Evolutionary conservation across 2,888 invertebrate species (phyloP), one percentile per base, ranked within the genome.

Genomic region (Ectemnius continuus): DNA sequence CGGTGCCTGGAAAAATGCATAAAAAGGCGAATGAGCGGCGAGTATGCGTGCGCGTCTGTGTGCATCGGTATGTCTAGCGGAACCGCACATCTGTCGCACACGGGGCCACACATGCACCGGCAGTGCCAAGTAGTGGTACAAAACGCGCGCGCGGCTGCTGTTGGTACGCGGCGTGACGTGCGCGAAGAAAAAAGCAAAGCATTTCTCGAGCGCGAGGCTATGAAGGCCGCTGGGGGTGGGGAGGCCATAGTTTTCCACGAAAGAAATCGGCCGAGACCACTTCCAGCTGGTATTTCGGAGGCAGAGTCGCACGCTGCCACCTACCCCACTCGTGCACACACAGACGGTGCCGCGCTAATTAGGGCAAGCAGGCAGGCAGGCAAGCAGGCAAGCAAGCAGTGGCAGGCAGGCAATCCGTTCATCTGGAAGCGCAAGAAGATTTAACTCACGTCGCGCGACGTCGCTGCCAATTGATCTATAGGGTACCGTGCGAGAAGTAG

Each of bases 11-110:
- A 67, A 20, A 61, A 28, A 47, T 47, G 26, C 20, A 58, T 58
- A 23, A 57, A 57, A 48, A 66, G 16, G n/a, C 14, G 48, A 61
- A 52, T 28, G 65, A 46, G 20, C 57, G 26, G 48, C 23, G 23
- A 67, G 60, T 59, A 57, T 57, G 67, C 67, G 73, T 73, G 47
- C 59, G 59, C 64, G 62, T 67, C 75, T 28, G 59, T 45, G 70
- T 65, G 46, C 36, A 36, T 36, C 36, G 36, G 8, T 36, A 36
- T 36, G 36, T 36, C 36, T 36, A 52, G n/a, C 16, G 52, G 52
- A 52, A 16, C 18, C 61, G 26, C 67, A 67, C 76, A 75, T 71
- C 68, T 66, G 76, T 58, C 36, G 71, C 71, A 58, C 70, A 76
- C 60, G 70, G 56, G 66, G 60, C 65, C 65, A 57, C 61, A 48